Evolutionary conservation across 2,797 vertebrate species (phyloP), one percentile per base, ranked within the genome.

Genomic region (Lophius americanus): DNA sequence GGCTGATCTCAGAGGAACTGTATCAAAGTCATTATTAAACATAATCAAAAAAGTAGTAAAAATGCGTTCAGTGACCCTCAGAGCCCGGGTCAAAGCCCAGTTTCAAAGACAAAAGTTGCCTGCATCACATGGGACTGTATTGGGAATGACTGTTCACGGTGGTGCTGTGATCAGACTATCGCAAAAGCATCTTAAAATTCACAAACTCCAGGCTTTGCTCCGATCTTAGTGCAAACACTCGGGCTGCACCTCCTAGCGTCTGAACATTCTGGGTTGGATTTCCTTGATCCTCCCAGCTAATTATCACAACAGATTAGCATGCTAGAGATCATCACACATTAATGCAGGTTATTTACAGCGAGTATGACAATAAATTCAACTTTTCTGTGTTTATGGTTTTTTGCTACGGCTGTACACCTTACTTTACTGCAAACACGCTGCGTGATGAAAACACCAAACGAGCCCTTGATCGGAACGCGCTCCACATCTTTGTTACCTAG

Each of bases 331-430:
- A 68, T 64, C 62, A 72, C 54, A 85, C 71, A 35, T 64, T 53
- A 51, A 83, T 35, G 68, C 64, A 0, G 70, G 64, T n/a, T 71
- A 78, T 85, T 60, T 82, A 86, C 83, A 88, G 80, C 79, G 13
- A 72, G 57, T 50, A 23, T 60, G 60, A 68, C 10, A 32, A 71
- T 64, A 72, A 68, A 69, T 35, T 51, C 4, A 35, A 56, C 60
- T 48, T 50, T 32, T 56, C 53, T 62, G 51, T 42, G 51, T 62
- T 51, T 44, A 2, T 74, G 38, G 32, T 51, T 52, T 41, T 51
- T 66, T 71, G 76, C 68, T 77, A 64, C 78, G 62, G 73, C 67
- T 51, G 57, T 67, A 82, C 68, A 51, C 57, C 4, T 4, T 13
- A 4, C 47, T n/a, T 2, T 37, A 47, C 59, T 43, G 58, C n/a